These are phyloP conservation scores for Chelidonichthys spinosus DNA, from an alignment of 2,797 vertebrate species.

Conservation along the genomic window DNA sequence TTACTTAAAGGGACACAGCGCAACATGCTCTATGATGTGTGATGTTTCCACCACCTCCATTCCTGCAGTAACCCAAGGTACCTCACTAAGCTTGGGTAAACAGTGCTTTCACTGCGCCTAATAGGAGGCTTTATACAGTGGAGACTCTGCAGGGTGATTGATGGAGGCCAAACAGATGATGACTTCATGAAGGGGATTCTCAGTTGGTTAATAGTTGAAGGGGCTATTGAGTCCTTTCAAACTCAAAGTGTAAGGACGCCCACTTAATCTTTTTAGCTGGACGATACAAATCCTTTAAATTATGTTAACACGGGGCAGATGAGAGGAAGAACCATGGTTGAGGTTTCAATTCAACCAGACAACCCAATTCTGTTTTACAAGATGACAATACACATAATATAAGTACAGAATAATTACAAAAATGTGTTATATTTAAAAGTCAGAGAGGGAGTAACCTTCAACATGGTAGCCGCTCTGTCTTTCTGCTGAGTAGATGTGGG, in stretches of 20 bases:
- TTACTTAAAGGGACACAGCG: conserved; percentile 21
- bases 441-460: too few relatives aligned
- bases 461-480: too few relatives aligned
- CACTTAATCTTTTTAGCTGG: conserved; percentile 70
- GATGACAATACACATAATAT: neutral
- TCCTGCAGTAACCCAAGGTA: conserved; percentile 66
- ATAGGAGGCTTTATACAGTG: conserved; percentile 71
- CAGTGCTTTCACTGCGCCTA: conserved; percentile 71
- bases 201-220: conserved; percentile 58
- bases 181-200: conserved; percentile 66
- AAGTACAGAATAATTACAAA: conserved; percentile 1
- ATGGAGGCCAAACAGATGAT: conserved; percentile 67
- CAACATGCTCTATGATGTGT: conserved; percentile 25
- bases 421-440: neutral
- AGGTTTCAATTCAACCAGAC: conserved; percentile 20
- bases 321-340: conserved; percentile 17
- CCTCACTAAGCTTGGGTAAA: conserved; percentile 71
- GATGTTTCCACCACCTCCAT: conserved; percentile 51
- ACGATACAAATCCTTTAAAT: conserved; percentile 70
- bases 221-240: conserved; percentile 62
- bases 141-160: conserved; percentile 59
- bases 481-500: too few relatives aligned
- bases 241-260: conserved; percentile 59
- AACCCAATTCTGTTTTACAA: conserved; percentile 24
- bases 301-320: conserved; percentile 54